Conservation (phyloP, 2,113 vertebrate genomes). For the Lota lota region DNA sequence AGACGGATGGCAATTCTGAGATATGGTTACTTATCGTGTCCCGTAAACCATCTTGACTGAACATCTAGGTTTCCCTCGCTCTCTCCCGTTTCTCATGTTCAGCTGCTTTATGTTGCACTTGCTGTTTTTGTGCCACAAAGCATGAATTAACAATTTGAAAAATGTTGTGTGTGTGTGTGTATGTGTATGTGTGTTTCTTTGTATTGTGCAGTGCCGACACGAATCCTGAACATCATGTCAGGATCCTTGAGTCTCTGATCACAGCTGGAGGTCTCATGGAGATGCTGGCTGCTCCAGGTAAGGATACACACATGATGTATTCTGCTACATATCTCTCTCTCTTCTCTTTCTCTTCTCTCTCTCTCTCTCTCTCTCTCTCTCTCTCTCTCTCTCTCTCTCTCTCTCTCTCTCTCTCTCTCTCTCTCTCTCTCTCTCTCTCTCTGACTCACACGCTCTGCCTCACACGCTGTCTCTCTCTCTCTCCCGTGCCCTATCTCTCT, state of each 20-base stretch:
- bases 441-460: too few relatives aligned
- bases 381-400: background rate
- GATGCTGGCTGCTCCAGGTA: conserved; percentile 77
- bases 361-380: background rate
- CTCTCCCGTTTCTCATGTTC: too few relatives aligned
- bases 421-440: background rate
- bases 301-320: background rate
- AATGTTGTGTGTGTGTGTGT: background rate
- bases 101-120: background rate
- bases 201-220: conserved; percentile 62
- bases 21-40: too few relatives aligned
- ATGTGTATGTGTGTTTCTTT: background rate
- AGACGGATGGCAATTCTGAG: too few relatives aligned
- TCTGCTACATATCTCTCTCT: background rate
- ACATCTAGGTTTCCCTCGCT: too few relatives aligned
- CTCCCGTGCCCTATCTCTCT: too few relatives aligned
- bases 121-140: background rate
- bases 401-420: background rate
- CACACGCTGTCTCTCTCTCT: too few relatives aligned
- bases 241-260: conserved; percentile 78
- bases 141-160: background rate
- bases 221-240: conserved; percentile 71
- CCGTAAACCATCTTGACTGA: too few relatives aligned
- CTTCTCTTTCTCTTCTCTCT: background rate
- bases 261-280: conserved; percentile 62